Percentiles rank a stretch among this genome's conserved stretches.
Conservation (phyloP, 2,113 vertebrate species). For the Eurystomus gularis region DNA sequence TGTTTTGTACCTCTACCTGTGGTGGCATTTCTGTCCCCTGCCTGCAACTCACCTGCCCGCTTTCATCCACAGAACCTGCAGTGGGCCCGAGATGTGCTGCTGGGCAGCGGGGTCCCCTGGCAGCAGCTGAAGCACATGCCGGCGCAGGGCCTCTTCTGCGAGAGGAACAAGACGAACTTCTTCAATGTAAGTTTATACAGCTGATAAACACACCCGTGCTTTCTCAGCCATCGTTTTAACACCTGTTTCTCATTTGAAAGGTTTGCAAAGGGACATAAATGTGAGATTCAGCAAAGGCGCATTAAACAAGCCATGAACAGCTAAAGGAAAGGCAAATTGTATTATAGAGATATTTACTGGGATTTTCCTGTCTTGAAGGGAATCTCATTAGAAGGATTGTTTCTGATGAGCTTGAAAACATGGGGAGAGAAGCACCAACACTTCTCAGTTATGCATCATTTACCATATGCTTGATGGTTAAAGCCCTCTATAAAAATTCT, state of each 20-base stretch:
- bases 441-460: background rate
- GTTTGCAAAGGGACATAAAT: background rate
- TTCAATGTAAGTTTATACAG: constrained; percentile 92
- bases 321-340: background rate
- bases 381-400: background rate
- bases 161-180: constrained; percentile 99
- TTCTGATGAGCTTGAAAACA: background rate
- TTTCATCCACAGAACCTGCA: constrained; percentile 90
- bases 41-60: constrained; percentile 32
- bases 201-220: background rate
- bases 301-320: background rate
- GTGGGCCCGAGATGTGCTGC: constrained; percentile 98
- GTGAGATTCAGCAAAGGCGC: background rate
- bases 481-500: background rate
- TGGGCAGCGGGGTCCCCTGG: constrained; percentile 97
- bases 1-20: background rate
- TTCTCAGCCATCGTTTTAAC: background rate
- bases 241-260: background rate
- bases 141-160: constrained; percentile 98
- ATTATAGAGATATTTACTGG: background rate
- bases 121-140: constrained; percentile 99
- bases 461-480: background rate
- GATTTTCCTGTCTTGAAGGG: background rate
- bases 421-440: background rate
- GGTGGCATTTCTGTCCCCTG: background rate